phyloP scores from a whole-genome alignment of 2,888 invertebrate genomes.

The Philereme transversata region DNA sequence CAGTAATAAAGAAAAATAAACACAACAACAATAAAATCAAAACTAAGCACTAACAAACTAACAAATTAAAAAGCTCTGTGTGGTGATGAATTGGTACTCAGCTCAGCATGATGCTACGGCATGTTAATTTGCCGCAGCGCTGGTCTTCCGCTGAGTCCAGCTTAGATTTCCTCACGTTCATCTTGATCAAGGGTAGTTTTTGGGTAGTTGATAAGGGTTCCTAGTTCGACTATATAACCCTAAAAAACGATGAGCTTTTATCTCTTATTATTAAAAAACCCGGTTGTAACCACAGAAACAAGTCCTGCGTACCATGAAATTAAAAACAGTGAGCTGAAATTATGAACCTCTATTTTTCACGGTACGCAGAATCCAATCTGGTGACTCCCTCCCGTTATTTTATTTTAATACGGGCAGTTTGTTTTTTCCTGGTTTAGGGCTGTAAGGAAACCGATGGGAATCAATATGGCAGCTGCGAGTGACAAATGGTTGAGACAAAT shows the following conservation, averaged over 20 bases:
- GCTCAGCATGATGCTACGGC: too few relatives aligned
- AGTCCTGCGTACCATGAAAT: constrained; percentile 28
- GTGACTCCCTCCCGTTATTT: constrained; percentile 27
- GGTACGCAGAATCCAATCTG: constrained; percentile 52
- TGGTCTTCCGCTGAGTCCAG: too few relatives aligned
- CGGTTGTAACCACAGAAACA: constrained; percentile 6
- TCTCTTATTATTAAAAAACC: constrained; percentile 6
- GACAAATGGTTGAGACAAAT: constrained; percentile 44
- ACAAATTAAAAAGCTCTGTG: too few relatives aligned
- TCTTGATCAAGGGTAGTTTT: too few relatives aligned
- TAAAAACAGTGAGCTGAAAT: constrained; percentile 45
- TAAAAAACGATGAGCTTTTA: constrained; percentile 27
- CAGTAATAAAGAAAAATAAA: too few relatives aligned
- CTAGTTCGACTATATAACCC: too few relatives aligned
- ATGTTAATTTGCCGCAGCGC: too few relatives aligned
- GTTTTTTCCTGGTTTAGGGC: constrained; percentile 30
- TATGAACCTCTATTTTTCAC: constrained; percentile 48
- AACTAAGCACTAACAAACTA: too few relatives aligned
- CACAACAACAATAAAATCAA: too few relatives aligned
- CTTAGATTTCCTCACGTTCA: too few relatives aligned
- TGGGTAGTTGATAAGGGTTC: too few relatives aligned
- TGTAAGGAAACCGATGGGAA: constrained; percentile 28
- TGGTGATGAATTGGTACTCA: too few relatives aligned
- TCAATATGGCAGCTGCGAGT: constrained; percentile 44
- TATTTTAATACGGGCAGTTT: constrained; percentile 27